Conservation (phyloP, 2,888 invertebrate species). For the Pseudoips prasinana region DNA sequence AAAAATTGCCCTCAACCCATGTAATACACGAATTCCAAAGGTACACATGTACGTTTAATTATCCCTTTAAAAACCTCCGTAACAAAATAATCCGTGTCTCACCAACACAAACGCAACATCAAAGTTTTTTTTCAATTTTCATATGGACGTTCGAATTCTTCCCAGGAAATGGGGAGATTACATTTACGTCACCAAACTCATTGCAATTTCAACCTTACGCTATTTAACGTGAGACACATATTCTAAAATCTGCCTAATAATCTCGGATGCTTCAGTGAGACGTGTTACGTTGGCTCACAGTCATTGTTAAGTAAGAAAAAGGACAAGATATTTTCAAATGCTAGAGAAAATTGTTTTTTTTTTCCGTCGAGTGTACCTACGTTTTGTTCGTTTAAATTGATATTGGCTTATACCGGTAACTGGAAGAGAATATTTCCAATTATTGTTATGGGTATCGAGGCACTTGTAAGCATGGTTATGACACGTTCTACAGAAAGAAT, state of each 20-base stretch:
- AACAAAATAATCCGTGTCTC: conserved; percentile 6
- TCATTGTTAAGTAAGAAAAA: conserved; percentile 32
- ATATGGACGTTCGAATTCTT: conserved; percentile 33
- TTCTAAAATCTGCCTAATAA: conserved; percentile 11
- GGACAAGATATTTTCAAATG: conserved; percentile 23
- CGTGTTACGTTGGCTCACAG: conserved; percentile 25
- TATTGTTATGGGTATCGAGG: no score
- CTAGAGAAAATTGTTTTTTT: conserved; percentile 11
- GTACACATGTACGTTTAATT: conserved; percentile 1
- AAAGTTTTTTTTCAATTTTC: conserved; percentile 35
- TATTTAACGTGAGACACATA: conserved; percentile 6
- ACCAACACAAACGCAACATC: conserved; percentile 29
- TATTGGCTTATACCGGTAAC: no score
- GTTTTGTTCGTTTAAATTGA: no score
- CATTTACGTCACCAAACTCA: conserved; percentile 13
- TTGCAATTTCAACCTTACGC: conserved; percentile 10
- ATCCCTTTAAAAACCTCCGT: background rate
- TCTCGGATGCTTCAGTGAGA: conserved; percentile 23
- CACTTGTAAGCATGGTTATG: no score
- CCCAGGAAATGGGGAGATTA: conserved; percentile 30
- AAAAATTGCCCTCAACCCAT: no score
- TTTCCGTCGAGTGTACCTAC: no score
- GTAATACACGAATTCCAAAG: no score
- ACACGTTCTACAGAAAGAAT: no score
- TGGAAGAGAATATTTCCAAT: no score